Conservation (phyloP, 2,113 vertebrate genomes). For the Nerophis ophidion region DNA sequence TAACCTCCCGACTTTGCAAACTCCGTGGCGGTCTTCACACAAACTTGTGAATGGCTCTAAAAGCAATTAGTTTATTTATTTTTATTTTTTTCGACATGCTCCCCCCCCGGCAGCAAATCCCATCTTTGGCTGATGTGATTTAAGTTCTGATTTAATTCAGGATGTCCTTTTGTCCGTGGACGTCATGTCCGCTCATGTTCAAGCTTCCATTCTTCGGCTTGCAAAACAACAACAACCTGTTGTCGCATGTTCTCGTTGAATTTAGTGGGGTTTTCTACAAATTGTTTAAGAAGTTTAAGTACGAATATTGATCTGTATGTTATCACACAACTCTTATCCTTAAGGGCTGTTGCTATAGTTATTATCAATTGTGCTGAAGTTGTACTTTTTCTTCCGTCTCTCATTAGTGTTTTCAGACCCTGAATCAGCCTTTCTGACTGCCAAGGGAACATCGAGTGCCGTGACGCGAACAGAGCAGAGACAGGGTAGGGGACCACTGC, state of each 20-base stretch:
- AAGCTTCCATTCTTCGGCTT: constrained; percentile 26
- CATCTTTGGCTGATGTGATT: constrained; percentile 67
- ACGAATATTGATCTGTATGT: too few relatives aligned
- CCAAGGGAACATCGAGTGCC: too few relatives aligned
- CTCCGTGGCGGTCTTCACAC: constrained; percentile 22
- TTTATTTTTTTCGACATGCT: constrained; percentile 13
- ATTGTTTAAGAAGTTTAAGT: neutral
- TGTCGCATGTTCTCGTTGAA: constrained; percentile 11
- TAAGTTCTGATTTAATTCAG: constrained; percentile 72
- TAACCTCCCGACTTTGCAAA: constrained; percentile 50
- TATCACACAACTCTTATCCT: too few relatives aligned
- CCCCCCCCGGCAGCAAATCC: constrained; percentile 37
- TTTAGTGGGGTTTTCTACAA: neutral
- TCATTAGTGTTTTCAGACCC: too few relatives aligned
- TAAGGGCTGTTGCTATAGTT: too few relatives aligned
- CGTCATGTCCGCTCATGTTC: constrained; percentile 30
- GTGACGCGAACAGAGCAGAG: too few relatives aligned
- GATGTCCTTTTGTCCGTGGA: constrained; percentile 57
- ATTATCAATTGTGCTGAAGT: too few relatives aligned
- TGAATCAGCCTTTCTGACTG: too few relatives aligned
- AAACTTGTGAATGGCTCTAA: constrained; percentile 46
- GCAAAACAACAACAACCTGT: constrained; percentile 20
- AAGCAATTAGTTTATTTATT: constrained; percentile 64
- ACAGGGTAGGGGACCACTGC: too few relatives aligned
- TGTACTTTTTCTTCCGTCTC: too few relatives aligned